Percentiles rank a stretch among this genome's conserved stretches.
phyloP scores from a whole-genome alignment of 1,140 invertebrate genomes.

The Diabrotica virgifera region DNA sequence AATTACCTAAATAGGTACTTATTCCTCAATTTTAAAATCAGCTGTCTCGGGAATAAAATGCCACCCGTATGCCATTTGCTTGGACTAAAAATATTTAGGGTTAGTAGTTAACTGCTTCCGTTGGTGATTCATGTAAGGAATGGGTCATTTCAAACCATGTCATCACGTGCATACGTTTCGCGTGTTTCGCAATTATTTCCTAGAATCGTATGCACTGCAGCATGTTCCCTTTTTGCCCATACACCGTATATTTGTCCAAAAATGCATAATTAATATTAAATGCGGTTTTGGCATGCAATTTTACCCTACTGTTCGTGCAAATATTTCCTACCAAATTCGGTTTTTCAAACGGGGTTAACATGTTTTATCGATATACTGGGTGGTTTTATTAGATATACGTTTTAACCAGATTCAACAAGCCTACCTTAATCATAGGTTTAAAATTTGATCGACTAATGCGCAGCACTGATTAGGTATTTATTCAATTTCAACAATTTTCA shows the following conservation, averaged over 20 bases:
- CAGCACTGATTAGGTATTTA: no score
- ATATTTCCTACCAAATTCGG: neutral
- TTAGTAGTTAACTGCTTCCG: neutral
- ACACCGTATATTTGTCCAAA: neutral
- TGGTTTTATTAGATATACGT: no score
- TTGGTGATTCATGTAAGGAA: neutral
- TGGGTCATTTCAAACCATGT: neutral
- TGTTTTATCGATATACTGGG: no score
- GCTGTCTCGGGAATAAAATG: no score
- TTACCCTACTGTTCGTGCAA: neutral
- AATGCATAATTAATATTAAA: conserved; percentile 1
- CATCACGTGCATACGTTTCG: neutral
- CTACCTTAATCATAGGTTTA: no score
- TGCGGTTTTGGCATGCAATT: neutral
- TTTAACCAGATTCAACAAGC: no score
- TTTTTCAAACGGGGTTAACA: no score
- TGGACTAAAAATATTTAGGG: neutral
- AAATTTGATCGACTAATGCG: no score
- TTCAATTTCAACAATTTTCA: no score
- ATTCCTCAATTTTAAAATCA: no score
- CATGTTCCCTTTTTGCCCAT: neutral
- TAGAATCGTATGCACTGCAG: neutral
- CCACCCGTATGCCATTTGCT: no score
- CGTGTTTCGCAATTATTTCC: neutral
- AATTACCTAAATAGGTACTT: no score